Base-by-base conservation (phyloP, 92 coral and sea anemone species). In the Anthopleura xanthogrammica region DNA sequence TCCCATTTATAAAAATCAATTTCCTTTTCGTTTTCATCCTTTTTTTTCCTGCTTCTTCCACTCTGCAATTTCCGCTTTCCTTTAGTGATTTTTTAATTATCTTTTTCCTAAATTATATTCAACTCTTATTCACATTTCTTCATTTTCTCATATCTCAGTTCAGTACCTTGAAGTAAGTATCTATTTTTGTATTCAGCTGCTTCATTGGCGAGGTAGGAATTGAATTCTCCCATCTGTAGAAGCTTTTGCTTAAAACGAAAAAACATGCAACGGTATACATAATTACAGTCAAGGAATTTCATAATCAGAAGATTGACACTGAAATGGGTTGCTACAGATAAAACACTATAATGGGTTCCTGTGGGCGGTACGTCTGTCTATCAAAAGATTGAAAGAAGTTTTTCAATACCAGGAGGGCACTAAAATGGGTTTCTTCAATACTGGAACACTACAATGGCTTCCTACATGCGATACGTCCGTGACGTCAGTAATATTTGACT, bases 131-230 rank as follows among this genome's bases (percentile, higher is more conserved):
- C 20, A 0, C 1, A 76, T 12, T 52, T 12, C 13, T 17, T 43
- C 20, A 54, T 7, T 11, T 22, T 4, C 2, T 9, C 50, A 39
- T 23, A n/a, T 58, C 19, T 2, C 60, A 13, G 46, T 82, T 29
- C 36, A 29, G 36, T 82, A 89, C 92, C 89, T 86, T 64, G 77
- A 16, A 89, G 89, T 41, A 79, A 82, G 17, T 79, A 75, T 58
- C 87, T 77, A 24, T 75, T 50, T 72, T 77, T 16, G 77, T 52
- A n/a, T 22, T 65, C 78, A 24, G 82, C 58, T 41, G 46, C 42
- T 29, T 75, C 92, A 57, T 82, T 85, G 12, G 78, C 55, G 43
- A 80, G 79, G 29, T 75, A 81, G 54, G 81, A 64, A 41, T 80
- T 76, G 65, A 85, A 89, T 29, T 89, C 89, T 16, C 82, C 83